Evolutionary conservation across 2,888 invertebrate genomes (phyloP), one percentile per base, ranked within the genome.

Genomic region (Habroteleia sp.): DNA sequence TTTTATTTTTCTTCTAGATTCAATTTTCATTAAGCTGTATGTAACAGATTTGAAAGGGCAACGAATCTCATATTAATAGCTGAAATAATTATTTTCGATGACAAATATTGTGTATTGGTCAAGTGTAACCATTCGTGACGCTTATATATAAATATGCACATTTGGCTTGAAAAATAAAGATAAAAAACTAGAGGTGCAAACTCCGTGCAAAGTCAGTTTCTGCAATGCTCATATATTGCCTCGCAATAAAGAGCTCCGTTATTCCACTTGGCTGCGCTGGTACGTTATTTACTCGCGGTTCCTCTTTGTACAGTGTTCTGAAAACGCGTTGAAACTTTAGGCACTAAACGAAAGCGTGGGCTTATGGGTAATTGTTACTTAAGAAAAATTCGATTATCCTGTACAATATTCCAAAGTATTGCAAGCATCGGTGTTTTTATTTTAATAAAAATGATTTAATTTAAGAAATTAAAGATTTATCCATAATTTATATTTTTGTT

Each of bases 181-280:
- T 56, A 17, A 63, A 73, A 65, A 65, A 50, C 33, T 16, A 50
- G 65, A 6, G 50, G 73, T 42, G 69, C 66, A 56, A 71, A 73
- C 73, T 72, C 60, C 23, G 54, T 52, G 76, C 73, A 71, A 74
- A 76, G 65, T 69, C 73, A 62, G 74, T 71, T 71, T 74, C 66
- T 68, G 62, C 68, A 74, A 68, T 63, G 68, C 71, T 77, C 74
- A 66, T 77, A 77, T 77, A 77, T 74, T 72, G 72, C 77, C 68
- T 60, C 58, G 71, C 69, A 76, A 77, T 77, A 77, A 77, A 77
- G 77, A 77, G 74, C 74, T 74, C 74, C 54, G 71, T 71, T 74
- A 63, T 77, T 74, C 77, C 74, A 68, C 77, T 74, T 74, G 69
- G 65, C 66, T 56, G 69, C 65, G 48, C 62, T 48, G 76, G 72